Percentiles rank a stretch among this genome's conserved stretches.
These are phyloP conservation scores for Aleiodes testaceus DNA, from an alignment of 2,888 invertebrate species.

Conservation along the genomic window DNA sequence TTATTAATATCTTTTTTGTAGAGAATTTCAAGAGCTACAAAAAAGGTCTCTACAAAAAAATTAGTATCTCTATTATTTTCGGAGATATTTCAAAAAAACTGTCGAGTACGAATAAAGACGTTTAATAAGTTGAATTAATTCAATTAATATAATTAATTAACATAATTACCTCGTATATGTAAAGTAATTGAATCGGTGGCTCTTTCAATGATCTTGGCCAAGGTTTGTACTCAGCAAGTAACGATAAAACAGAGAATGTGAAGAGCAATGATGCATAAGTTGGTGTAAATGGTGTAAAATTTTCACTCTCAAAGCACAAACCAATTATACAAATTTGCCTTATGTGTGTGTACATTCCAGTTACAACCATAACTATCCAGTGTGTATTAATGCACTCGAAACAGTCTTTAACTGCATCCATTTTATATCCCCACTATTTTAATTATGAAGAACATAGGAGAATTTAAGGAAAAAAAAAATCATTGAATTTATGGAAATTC, in stretches of 20 bases:
- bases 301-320: slow-evolving; percentile 62
- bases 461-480: neutral
- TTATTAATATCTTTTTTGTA: too few relatives aligned
- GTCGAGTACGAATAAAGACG: too few relatives aligned
- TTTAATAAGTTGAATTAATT: too few relatives aligned
- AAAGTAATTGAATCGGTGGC: slow-evolving; percentile 66
- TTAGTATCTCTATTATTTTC: too few relatives aligned
- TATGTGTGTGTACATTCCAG: slow-evolving; percentile 68
- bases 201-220: slow-evolving; percentile 70
- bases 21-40: too few relatives aligned
- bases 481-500: slow-evolving; percentile 1
- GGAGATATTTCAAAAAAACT: too few relatives aligned
- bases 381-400: slow-evolving; percentile 64
- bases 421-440: slow-evolving; percentile 41
- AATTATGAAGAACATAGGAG: slow-evolving; percentile 10
- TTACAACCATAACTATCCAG: slow-evolving; percentile 65
- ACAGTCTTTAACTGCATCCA: slow-evolving; percentile 65
- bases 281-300: slow-evolving; percentile 60
- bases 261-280: slow-evolving; percentile 67
- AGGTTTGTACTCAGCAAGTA: slow-evolving; percentile 68
- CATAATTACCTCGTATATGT: slow-evolving; percentile 66
- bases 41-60: too few relatives aligned
- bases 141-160: neutral
- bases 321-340: slow-evolving; percentile 70
- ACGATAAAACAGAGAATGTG: slow-evolving; percentile 66